Conservation (phyloP, 2,888 invertebrate species). For the Patella caerulea region DNA sequence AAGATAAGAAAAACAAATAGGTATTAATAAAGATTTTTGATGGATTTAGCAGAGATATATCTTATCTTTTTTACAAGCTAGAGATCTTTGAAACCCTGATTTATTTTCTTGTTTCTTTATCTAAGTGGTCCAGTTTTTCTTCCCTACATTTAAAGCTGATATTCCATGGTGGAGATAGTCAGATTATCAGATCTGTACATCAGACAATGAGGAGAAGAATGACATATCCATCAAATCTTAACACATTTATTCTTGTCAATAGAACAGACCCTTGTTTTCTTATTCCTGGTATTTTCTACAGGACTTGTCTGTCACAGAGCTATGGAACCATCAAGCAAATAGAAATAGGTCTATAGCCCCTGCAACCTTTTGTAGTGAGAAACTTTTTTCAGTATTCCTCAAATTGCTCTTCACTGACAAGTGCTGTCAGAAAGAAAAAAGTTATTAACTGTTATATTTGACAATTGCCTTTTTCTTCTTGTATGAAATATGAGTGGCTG, state of each 20-base stretch:
- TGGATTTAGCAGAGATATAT: too few species aligned
- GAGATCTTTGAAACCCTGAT: too few species aligned
- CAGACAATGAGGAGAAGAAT: background rate
- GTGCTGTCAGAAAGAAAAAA: conserved; percentile 27
- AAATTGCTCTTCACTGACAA: conserved; percentile 23
- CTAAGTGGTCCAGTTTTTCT: too few species aligned
- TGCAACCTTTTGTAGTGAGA: conserved; percentile 5
- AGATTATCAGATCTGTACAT: background rate
- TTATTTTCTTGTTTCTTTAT: too few species aligned
- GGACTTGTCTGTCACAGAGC: background rate
- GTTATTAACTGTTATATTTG: conserved; percentile 35
- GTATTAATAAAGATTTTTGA: too few species aligned
- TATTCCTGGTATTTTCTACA: background rate
- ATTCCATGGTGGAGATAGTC: too few species aligned
- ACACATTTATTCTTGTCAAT: conserved; percentile 9
- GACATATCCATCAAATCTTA: conserved; percentile 9
- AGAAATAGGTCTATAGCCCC: conserved; percentile 1
- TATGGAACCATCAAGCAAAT: conserved; percentile 2
- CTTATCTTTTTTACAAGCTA: too few species aligned
- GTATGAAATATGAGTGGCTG: conserved; percentile 31
- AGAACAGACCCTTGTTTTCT: background rate
- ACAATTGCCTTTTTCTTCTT: conserved; percentile 37
- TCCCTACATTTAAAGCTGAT: too few species aligned
- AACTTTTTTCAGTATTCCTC: conserved; percentile 4
- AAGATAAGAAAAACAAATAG: too few species aligned